Evolutionary conservation across 2,797 vertebrate genomes (phyloP), one percentile per base, ranked within the genome.

Genomic region (Melanotaenia pygmaea): DNA sequence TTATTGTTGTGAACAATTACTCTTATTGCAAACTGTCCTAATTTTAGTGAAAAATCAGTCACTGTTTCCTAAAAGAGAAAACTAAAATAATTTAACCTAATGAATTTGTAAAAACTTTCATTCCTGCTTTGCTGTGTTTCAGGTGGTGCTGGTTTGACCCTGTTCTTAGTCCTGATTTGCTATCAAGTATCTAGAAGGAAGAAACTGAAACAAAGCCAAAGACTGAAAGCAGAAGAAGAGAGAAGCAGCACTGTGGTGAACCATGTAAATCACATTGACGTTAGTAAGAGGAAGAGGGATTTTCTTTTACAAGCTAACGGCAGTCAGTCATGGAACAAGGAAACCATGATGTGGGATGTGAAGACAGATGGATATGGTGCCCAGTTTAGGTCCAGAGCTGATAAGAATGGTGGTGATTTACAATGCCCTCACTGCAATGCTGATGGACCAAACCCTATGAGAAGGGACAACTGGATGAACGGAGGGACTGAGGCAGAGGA

Each of bases 91-190:
- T 40, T 14, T 4, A 40, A 40, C 4, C 3, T 16, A 18, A 9
- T 30, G n/a, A 32, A 11, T 38, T 13, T 53, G 37, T 35, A 35
- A 37, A 53, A 0, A 1, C 4, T 38, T 18, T 60, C 1, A 62
- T 51, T 11, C 6, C 16, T 65, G 24, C 76, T 22, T 32, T 76
- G 5, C 28, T 80, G 37, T 81, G 14, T 63, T 82, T 28, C 63
- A 95, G 94, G 92, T 72, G 94, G 93, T 0, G 70, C 92, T 34
- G 91, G 79, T 60, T 86, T 96, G 70, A 95, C 93, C 32, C 88
- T 96, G 72, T 79, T 94, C 61, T 85, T 89, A 10, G 89, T 95
- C 80, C 86, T 94, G 76, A 82, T 95, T 73, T 93, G 90, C 87
- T 84, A 90, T 83, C 94, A 92, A 82, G 83, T 94, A 47, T 89